These are phyloP conservation scores for Leptobrachium leishanense DNA, from an alignment of 2,113 vertebrate species.

Conservation along the genomic window DNA sequence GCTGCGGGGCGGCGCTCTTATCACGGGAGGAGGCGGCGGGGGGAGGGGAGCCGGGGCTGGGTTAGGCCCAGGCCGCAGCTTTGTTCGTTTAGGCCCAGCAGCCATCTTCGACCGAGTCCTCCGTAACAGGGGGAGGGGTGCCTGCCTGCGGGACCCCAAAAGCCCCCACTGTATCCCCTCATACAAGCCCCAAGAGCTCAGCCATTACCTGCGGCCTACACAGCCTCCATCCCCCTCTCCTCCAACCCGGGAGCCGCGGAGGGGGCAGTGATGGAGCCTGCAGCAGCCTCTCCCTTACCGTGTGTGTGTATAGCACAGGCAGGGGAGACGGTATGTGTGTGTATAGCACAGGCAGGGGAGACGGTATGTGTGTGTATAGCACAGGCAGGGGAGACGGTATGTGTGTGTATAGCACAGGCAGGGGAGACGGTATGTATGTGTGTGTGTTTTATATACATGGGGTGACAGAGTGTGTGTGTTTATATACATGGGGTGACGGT, in stretches of 20 bases:
- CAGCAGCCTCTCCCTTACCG: neutral
- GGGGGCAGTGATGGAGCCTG: neutral
- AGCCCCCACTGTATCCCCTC: neutral
- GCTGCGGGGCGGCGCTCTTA: neutral
- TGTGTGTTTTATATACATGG: too few species aligned
- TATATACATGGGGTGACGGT: too few species aligned
- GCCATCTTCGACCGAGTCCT: slow-evolving; percentile 21
- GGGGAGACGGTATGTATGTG: too few species aligned
- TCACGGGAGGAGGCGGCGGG: slow-evolving; percentile 2
- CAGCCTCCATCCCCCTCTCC: neutral
- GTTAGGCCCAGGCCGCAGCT: slow-evolving; percentile 41
- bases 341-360: neutral
- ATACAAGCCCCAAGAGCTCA: neutral
- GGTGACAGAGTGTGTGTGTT: too few species aligned
- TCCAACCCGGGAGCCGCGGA: neutral
- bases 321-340: too few species aligned
- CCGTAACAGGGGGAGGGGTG: neutral
- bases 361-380: neutral
- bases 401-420: neutral
- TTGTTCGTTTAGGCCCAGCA: slow-evolving; percentile 39
- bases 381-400: neutral
- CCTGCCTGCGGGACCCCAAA: neutral
- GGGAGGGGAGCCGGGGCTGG: neutral
- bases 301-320: too few species aligned
- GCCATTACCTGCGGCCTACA: neutral